phyloP scores from a whole-genome alignment of 2,888 invertebrate species.

The Drosophila differens region DNA sequence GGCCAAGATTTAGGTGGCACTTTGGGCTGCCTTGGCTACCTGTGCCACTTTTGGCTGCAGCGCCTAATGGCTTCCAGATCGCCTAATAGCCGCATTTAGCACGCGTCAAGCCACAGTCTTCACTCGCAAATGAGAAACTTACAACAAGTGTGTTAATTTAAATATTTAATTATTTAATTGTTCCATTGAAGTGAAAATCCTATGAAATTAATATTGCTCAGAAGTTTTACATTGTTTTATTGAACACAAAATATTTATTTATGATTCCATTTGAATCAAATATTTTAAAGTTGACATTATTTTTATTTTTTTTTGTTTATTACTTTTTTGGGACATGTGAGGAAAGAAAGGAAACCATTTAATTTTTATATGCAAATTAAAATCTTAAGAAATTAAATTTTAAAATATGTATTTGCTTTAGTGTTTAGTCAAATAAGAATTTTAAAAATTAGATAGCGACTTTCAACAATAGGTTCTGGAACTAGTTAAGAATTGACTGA shows the following conservation, averaged over 20 bases:
- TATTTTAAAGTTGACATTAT: neutral
- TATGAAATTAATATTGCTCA: neutral
- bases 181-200: neutral
- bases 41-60: slow-evolving; percentile 13
- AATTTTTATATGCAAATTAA: too few relatives aligned
- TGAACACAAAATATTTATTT: neutral
- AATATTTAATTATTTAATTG: neutral
- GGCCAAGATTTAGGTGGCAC: slow-evolving; percentile 42
- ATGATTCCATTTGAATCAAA: neutral
- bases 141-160: neutral
- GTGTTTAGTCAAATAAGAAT: too few relatives aligned
- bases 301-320: neutral
- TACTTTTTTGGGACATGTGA: neutral
- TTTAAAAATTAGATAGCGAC: too few relatives aligned
- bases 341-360: too few relatives aligned
- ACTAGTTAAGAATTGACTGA: too few relatives aligned
- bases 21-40: slow-evolving; percentile 57
- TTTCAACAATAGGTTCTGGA: too few relatives aligned
- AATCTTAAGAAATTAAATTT: too few relatives aligned
- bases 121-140: neutral
- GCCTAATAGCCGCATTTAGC: slow-evolving; percentile 73
- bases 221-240: neutral
- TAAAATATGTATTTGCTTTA: too few relatives aligned
- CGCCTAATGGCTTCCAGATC: slow-evolving; percentile 41
- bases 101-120: slow-evolving; percentile 56